Percentiles rank a stretch among this genome's conserved stretches.
These are phyloP conservation scores for Mobula birostris DNA, from an alignment of 2,113 vertebrate species.

Conservation along the genomic window DNA sequence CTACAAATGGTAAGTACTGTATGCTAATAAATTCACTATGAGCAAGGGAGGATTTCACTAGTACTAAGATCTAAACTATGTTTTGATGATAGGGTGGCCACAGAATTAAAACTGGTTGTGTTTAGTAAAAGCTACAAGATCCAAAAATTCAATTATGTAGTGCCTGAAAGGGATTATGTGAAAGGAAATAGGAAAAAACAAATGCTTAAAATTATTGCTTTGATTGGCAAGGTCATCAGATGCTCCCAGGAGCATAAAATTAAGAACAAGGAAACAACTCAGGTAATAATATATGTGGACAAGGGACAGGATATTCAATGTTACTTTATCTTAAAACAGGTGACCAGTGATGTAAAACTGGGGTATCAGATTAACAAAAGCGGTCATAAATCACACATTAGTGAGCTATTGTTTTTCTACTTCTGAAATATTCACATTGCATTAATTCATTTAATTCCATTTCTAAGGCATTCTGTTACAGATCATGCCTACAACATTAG, in stretches of 20 bases:
- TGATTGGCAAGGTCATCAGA: not conserved
- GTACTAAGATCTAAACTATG: too few species aligned
- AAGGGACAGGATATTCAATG: not conserved
- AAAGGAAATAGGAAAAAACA: not conserved
- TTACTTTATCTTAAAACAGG: not conserved
- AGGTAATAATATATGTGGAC: not conserved
- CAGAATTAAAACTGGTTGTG: too few species aligned
- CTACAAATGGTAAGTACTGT: too few species aligned
- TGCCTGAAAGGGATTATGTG: not conserved
- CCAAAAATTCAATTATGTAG: too few species aligned
- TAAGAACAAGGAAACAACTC: not conserved
- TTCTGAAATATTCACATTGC: conserved; percentile 3
- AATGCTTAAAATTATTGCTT: not conserved
- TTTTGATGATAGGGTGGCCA: too few species aligned
- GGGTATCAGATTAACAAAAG: not conserved
- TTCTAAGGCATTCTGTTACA: not conserved
- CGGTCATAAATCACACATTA: not conserved
- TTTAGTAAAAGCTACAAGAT: too few species aligned
- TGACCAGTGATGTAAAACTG: not conserved
- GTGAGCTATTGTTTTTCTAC: not conserved
- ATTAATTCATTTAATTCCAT: conserved; percentile 5
- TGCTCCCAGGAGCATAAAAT: not conserved
- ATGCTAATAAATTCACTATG: too few species aligned
- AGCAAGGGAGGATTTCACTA: too few species aligned
- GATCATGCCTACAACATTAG: conserved; percentile 17